A percentile compares a stretch with the other conserved stretches of the same genome.
Evolutionary conservation across 2,888 invertebrate genomes (phyloP).

Genomic region (Anorthoa munda): DNA sequence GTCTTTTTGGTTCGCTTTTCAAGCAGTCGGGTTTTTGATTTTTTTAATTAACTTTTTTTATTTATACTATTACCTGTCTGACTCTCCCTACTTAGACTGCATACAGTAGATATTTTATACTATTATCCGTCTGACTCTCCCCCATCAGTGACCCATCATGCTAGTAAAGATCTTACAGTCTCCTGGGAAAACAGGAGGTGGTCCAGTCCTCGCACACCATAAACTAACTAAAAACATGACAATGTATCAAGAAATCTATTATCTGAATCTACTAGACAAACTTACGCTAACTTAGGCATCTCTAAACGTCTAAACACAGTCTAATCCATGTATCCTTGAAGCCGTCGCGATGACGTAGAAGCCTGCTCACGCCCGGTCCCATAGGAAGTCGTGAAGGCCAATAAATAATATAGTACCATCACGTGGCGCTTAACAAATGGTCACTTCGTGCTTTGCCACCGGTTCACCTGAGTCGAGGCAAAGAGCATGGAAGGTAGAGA

Average conservation of each 20-base stretch:
- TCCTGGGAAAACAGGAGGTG: constrained; percentile 19
- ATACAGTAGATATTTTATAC: too few relatives aligned
- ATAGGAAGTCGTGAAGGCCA: constrained; percentile 76
- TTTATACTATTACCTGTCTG: too few relatives aligned
- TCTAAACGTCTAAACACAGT: constrained; percentile 42
- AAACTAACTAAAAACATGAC: constrained; percentile 18
- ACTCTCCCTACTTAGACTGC: too few relatives aligned
- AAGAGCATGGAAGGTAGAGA: constrained; percentile 60
- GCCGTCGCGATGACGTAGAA: constrained; percentile 61
- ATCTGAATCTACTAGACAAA: constrained; percentile 27
- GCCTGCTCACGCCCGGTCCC: constrained; percentile 54
- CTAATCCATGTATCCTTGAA: constrained; percentile 59
- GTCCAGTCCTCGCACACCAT: constrained; percentile 9
- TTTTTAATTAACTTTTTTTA: too few relatives aligned
- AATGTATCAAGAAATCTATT: constrained; percentile 9
- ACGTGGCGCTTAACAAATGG: constrained; percentile 87
- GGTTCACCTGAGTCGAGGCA: constrained; percentile 68
- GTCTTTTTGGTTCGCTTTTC: too few relatives aligned
- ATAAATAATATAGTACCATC: constrained; percentile 85
- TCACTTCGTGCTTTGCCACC: constrained; percentile 84
- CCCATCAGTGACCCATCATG: background rate
- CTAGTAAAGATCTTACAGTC: background rate
- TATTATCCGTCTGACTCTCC: too few relatives aligned
- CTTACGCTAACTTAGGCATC: constrained; percentile 20
- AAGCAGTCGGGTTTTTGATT: too few relatives aligned